These are phyloP conservation scores for Protosalanx chinensis DNA, from an alignment of 2,797 vertebrate species.

Conservation along the genomic window DNA sequence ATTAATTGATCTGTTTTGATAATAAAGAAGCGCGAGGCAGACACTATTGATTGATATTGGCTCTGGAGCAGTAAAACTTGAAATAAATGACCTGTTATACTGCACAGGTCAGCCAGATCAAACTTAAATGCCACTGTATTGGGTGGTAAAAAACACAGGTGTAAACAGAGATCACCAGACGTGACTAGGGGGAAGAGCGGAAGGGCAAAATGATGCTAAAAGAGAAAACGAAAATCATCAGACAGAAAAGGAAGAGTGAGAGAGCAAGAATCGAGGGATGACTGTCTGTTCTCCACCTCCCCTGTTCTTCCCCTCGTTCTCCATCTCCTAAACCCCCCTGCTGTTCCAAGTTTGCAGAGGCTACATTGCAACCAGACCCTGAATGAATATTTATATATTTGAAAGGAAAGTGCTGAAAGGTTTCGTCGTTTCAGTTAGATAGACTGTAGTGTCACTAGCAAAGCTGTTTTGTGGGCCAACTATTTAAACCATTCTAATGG, in stretches of 20 bases:
- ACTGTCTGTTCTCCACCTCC: neutral
- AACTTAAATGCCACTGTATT: no score
- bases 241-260: neutral
- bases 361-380: conserved; percentile 2
- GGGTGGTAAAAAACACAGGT: neutral
- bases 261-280: neutral
- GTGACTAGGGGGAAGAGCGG: neutral
- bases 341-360: neutral
- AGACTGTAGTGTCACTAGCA: neutral
- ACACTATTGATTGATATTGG: conserved; percentile 40
- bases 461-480: neutral
- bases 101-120: neutral
- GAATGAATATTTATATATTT: conserved; percentile 1
- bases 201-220: neutral
- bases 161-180: conserved; percentile 11
- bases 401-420: neutral
- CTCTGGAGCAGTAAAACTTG: conserved; percentile 27
- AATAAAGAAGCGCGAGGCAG: conserved; percentile 17
- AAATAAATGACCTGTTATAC: conserved; percentile 21
- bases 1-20: conserved; percentile 45
- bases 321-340: conserved; percentile 5
- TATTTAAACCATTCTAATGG: neutral
- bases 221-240: neutral
- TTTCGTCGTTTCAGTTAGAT: neutral
- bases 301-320: neutral